A percentile compares a stretch with the other conserved stretches of the same genome.
Conservation (phyloP, 1,140 invertebrate species). For the Drosophila sturtevanti region DNA sequence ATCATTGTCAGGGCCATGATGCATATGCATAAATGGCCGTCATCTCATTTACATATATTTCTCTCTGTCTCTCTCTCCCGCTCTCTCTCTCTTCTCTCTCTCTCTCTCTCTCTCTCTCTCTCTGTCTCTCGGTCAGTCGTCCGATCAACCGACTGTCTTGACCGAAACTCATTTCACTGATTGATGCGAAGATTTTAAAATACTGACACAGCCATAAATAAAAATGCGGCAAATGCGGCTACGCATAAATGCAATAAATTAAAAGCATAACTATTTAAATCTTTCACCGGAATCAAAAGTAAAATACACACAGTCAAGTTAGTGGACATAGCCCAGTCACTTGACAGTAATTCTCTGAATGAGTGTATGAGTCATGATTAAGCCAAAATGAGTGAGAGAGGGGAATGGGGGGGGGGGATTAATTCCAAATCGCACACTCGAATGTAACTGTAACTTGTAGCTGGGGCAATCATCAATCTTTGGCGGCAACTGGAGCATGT, state of each 20-base stretch:
- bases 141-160: slow-evolving; percentile 39
- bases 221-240: slow-evolving; percentile 57
- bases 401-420: slow-evolving; percentile 1
- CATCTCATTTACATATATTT: slow-evolving; percentile 12
- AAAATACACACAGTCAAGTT: neutral
- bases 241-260: slow-evolving; percentile 73
- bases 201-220: slow-evolving; percentile 70
- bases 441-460: slow-evolving; percentile 34
- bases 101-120: slow-evolving; percentile 57
- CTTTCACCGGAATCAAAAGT: slow-evolving; percentile 55
- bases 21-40: slow-evolving; percentile 50
- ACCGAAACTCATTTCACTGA: slow-evolving; percentile 74
- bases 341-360: neutral
- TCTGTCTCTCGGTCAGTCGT: slow-evolving; percentile 11
- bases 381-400: slow-evolving; percentile 10
- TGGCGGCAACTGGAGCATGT: slow-evolving; percentile 28
- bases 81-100: slow-evolving; percentile 46
- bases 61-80: slow-evolving; percentile 36
- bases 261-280: slow-evolving; percentile 73
- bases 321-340: neutral
- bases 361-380: slow-evolving; percentile 45
- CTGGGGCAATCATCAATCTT: slow-evolving; percentile 40
- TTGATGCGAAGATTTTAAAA: slow-evolving; percentile 73
- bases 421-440: slow-evolving; percentile 1
- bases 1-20: slow-evolving; percentile 66